phyloP scores from a whole-genome alignment of 2,888 invertebrate genomes.

The Parasteatoda lunata region DNA sequence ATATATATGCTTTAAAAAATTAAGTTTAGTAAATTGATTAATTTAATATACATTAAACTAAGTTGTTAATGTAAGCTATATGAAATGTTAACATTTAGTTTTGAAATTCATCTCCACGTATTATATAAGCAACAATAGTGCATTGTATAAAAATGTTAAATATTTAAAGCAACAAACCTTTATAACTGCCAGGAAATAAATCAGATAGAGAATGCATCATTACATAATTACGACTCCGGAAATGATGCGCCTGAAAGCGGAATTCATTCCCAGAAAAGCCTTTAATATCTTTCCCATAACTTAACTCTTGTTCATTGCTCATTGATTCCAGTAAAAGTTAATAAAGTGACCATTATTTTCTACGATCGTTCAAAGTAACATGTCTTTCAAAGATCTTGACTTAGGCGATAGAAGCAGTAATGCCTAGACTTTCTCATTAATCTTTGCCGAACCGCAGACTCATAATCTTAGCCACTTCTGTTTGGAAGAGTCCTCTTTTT shows the following conservation, averaged over 20 bases:
- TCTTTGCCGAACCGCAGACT: conserved; percentile 36
- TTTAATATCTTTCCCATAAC: conserved; percentile 5
- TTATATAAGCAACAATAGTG: no score
- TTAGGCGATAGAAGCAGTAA: conserved; percentile 29
- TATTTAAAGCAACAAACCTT: not conserved
- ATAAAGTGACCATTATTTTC: conserved; percentile 21
- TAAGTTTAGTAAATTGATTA: no score
- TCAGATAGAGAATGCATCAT: not conserved
- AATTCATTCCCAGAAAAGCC: not conserved
- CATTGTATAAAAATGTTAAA: no score
- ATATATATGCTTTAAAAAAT: no score
- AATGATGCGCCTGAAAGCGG: not conserved
- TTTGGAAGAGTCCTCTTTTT: conserved; percentile 16
- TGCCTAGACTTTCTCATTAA: conserved; percentile 34
- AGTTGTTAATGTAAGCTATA: no score
- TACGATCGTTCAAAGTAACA: conserved; percentile 1
- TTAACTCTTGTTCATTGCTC: not conserved
- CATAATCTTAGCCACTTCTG: conserved; percentile 45
- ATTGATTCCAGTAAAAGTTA: conserved; percentile 3
- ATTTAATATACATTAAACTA: no score
- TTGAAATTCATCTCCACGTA: no score
- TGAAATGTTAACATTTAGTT: no score
- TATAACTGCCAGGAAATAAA: not conserved
- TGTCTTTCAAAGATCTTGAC: conserved; percentile 7
- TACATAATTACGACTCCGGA: not conserved